Conservation (phyloP, 2,888 invertebrate species). For the Leuctra nigra region DNA sequence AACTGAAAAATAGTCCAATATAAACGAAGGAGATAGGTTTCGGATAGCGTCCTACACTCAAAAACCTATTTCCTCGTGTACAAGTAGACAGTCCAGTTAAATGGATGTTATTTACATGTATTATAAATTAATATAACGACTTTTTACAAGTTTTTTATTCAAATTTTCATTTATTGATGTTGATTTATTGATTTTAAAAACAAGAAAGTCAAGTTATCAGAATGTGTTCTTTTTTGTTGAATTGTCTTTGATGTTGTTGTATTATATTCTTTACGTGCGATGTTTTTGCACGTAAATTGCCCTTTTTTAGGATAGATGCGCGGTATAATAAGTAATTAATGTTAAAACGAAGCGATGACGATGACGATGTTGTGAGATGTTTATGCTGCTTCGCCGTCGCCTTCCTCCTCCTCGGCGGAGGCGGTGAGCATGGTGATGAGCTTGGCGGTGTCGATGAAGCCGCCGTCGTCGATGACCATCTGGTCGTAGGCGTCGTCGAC, state of each 20-base stretch:
- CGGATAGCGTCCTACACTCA: neutral
- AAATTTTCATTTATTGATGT: slow-evolving; percentile 1
- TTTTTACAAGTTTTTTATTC: slow-evolving; percentile 5
- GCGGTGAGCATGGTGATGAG: slow-evolving; percentile 85
- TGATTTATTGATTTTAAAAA: slow-evolving; percentile 8
- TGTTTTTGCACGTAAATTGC: neutral
- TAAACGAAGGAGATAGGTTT: neutral
- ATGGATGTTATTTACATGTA: neutral
- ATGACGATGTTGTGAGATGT: neutral
- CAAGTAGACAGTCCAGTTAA: neutral
- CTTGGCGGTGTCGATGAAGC: slow-evolving; percentile 80
- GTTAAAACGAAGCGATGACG: neutral
- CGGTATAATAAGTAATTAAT: too few species aligned
- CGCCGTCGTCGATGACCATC: slow-evolving; percentile 87
- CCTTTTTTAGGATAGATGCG: too few species aligned
- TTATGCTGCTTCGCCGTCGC: slow-evolving; percentile 32
- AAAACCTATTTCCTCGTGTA: slow-evolving; percentile 10
- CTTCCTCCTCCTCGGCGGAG: slow-evolving; percentile 73
- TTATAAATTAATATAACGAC: neutral
- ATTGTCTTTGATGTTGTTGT: slow-evolving; percentile 7
- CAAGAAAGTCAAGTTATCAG: too few species aligned
- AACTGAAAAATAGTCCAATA: neutral
- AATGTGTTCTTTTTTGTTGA: slow-evolving; percentile 3
- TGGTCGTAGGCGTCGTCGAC: slow-evolving; percentile 90
- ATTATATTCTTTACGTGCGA: neutral